Percentiles rank a stretch among this genome's conserved stretches.
Evolutionary conservation across 2,113 vertebrate species (phyloP).

Genomic region (Uropsilus gracilis): DNA sequence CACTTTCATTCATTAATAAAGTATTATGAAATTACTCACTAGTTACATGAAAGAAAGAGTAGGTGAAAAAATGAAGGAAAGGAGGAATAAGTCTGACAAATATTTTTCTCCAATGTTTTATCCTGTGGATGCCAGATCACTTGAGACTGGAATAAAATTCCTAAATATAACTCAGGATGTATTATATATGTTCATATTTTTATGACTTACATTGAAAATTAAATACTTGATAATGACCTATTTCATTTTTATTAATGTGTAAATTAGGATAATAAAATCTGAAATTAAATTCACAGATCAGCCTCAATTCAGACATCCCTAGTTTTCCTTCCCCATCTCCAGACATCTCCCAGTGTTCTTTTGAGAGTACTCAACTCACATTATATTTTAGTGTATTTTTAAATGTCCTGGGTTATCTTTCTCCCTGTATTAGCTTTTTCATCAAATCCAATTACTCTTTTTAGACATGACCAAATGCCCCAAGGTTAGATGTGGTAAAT

Average conservation of each 20-base stretch:
- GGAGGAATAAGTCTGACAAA: not conserved
- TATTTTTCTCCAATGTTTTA: not conserved
- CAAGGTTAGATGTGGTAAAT: not conserved
- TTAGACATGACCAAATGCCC: not conserved
- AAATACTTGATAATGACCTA: slow-evolving; percentile 74
- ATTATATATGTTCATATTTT: slow-evolving; percentile 65
- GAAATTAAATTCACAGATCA: slow-evolving; percentile 68
- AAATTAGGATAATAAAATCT: slow-evolving; percentile 76
- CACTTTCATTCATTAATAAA: not conserved
- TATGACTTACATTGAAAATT: slow-evolving; percentile 74
- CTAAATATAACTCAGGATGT: slow-evolving; percentile 35
- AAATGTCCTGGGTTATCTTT: not conserved
- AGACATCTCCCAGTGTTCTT: too few species aligned
- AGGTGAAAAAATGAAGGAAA: not conserved
- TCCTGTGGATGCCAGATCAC: not conserved
- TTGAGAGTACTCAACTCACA: not conserved
- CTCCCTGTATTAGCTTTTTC: not conserved
- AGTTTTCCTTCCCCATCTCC: slow-evolving; percentile 57
- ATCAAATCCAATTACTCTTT: not conserved
- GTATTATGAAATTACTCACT: not conserved
- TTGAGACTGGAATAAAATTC: slow-evolving; percentile 38
- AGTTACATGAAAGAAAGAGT: not conserved
- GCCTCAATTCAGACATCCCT: slow-evolving; percentile 33
- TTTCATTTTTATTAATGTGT: slow-evolving; percentile 77
- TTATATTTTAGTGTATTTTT: slow-evolving; percentile 10